Evolutionary conservation across 2,888 invertebrate species (phyloP), one percentile per base, ranked within the genome.

Genomic region (Coremacera marginata): DNA sequence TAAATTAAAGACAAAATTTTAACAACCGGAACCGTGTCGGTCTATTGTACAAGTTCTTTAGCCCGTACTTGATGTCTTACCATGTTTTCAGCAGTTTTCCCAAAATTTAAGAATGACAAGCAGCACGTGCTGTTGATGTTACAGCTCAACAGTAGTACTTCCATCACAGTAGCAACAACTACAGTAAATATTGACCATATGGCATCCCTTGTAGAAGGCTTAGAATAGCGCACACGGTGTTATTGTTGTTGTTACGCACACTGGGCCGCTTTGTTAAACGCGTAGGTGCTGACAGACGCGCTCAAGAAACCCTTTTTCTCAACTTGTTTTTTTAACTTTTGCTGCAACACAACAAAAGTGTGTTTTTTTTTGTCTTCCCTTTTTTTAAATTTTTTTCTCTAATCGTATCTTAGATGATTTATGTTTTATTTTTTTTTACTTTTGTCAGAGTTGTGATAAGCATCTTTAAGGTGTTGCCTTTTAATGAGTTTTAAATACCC

Each of bases 1-100:
- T 31, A 80, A 80, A 62, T 52, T 49, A 73, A 67, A 34, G 9
- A 57, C 27, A 73, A 76, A 80, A 84, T 83, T 84, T 84, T 83
- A 82, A 84, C 80, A 81, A 86, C 85, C 86, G 86, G 83, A 87
- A 87, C 87, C 84, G 77, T 77, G 76, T 76, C 27, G 55, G 16
- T 63, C 55, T 60, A 49, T 9, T 55, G 31, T 34, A 37, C 25
- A 51, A 34, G 44, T 34, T 25, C 68, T 68, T 68, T 51, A 7
- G 5, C 63, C 7, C 5, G 19, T 11, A 27, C 44, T 57, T 7
- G 19, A 60, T 68, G 68, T 65, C 34, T 75, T 75, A 62, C 70
- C 68, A 34, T 31, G 60, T 62, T 27, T 75, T 60, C 49, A 51
- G 68, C 68, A 67, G 51, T 31, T 25, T 60, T 51, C 22, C 19